phyloP scores from a whole-genome alignment of 2,113 vertebrate species.

The Paraplagusia blochii region DNA sequence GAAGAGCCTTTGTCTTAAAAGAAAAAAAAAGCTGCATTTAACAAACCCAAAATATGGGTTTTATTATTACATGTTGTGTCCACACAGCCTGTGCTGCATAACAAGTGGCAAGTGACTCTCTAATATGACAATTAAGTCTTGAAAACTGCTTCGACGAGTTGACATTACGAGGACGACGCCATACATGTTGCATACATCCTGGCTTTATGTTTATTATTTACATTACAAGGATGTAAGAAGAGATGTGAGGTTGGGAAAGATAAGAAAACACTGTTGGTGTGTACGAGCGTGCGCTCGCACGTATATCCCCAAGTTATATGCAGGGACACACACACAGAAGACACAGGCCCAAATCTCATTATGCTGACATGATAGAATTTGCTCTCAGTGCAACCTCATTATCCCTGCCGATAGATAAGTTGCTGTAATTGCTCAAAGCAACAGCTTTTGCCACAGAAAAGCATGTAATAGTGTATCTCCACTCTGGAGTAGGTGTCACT shows the following conservation, averaged over 20 bases:
- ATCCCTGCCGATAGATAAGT: slow-evolving; percentile 76
- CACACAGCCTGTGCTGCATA: no score
- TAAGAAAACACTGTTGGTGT: slow-evolving; percentile 55
- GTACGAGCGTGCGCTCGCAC: slow-evolving; percentile 39
- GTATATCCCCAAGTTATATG: slow-evolving; percentile 52
- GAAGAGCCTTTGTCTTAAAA: no score
- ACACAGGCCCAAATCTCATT: slow-evolving; percentile 72
- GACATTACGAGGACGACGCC: no score
- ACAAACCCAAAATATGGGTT: no score
- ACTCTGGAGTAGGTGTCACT: slow-evolving; percentile 16
- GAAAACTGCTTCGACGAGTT: no score
- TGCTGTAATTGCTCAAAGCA: slow-evolving; percentile 73
- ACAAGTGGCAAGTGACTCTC: no score
- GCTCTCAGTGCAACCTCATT: slow-evolving; percentile 80
- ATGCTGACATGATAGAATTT: slow-evolving; percentile 76
- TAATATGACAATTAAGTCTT: no score
- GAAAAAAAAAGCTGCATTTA: no score
- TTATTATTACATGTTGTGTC: no score
- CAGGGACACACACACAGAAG: slow-evolving; percentile 21
- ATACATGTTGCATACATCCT: no score
- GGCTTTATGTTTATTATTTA: no score
- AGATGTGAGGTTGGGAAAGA: slow-evolving; percentile 70
- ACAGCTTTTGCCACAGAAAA: slow-evolving; percentile 48
- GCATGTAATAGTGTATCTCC: slow-evolving; percentile 38
- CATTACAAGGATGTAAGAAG: slow-evolving; percentile 74